These are phyloP conservation scores for Chrysopa pallens DNA, from an alignment of 1,140 invertebrate species.

Conservation along the genomic window DNA sequence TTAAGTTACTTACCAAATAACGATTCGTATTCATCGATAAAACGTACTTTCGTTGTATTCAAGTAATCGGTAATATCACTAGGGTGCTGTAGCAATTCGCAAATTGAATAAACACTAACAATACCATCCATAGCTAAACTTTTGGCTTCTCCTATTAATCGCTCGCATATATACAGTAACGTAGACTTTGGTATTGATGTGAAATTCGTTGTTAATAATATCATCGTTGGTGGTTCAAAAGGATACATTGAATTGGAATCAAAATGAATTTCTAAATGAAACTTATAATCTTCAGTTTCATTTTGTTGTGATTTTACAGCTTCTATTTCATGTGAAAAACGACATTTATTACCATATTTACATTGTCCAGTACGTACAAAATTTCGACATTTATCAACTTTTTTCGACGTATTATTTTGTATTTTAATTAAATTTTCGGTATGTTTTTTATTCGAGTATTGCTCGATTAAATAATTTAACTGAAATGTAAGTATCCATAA, in stretches of 20 bases:
- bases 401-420: constrained; percentile 23
- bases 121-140: constrained; percentile 39
- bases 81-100: constrained; percentile 47
- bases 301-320: constrained; percentile 20
- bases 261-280: constrained; percentile 56
- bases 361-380: constrained; percentile 46
- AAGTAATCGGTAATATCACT: constrained; percentile 39
- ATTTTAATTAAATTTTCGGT: constrained; percentile 10
- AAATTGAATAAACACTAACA: constrained; percentile 46
- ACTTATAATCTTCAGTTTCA: constrained; percentile 19
- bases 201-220: constrained; percentile 35
- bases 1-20: background rate
- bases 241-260: constrained; percentile 47
- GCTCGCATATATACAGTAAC: constrained; percentile 39
- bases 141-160: constrained; percentile 42
- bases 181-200: constrained; percentile 34
- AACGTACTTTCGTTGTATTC: constrained; percentile 31
- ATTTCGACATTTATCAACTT: constrained; percentile 44
- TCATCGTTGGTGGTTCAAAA: constrained; percentile 46
- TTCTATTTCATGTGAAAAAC: constrained; percentile 44
- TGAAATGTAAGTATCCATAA: constrained; percentile 47
- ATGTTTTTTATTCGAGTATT: constrained; percentile 31
- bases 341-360: constrained; percentile 48
- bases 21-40: constrained; percentile 22
- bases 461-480: constrained; percentile 43